Evolutionary conservation across 2,797 vertebrate species (phyloP), one percentile per base, ranked within the genome.

Genomic region (Manis javanica): DNA sequence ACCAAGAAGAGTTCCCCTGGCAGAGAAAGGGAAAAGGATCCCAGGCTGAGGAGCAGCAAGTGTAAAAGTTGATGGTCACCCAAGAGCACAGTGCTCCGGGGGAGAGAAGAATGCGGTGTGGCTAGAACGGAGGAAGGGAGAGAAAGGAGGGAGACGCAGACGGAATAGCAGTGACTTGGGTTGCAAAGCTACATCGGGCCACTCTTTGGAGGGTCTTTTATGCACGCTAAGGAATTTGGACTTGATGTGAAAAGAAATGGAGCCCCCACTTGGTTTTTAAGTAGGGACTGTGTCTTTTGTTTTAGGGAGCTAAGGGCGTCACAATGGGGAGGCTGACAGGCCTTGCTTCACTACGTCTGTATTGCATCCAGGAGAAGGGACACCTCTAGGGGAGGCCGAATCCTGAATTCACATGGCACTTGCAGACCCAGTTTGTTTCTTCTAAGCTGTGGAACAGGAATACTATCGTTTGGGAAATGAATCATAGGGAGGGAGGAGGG

Each of bases 391-490:
- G 29, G 31, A 83, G 75, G 39, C 37, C 37, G 89, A 83, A 46
- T 16, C 64, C 79, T 66, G 61, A 12, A 13, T 55, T 63, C 42
- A 24, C 42, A 4, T 1, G 24, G n/a, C 19, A 39, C 46, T 55
- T 46, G 8, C 37, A 92, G 69, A 78, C 69, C 39, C 2, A 15
- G 74, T 64, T 51, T 83, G 39, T 85, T 75, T 82, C 83, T 90
- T 91, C 63, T 69, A n/a, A 29, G 21, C 63, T 34, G 15, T 29
- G n/a, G 49, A 81, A 84, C 19, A 66, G 49, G 46, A 72, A 83
- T 61, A 37, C 46, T 29, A 29, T 39, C 61, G 13, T 87, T 49
- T 92, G 68, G 87, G 61, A 94, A 95, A 78, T 75, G 85, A 91
- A 55, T 14, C 57, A 4, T 8, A 31, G 59, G 39, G 84, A 51